phyloP scores from a whole-genome alignment of 53 echinoderm and acorn worm species.

The Henricia sp. region DNA sequence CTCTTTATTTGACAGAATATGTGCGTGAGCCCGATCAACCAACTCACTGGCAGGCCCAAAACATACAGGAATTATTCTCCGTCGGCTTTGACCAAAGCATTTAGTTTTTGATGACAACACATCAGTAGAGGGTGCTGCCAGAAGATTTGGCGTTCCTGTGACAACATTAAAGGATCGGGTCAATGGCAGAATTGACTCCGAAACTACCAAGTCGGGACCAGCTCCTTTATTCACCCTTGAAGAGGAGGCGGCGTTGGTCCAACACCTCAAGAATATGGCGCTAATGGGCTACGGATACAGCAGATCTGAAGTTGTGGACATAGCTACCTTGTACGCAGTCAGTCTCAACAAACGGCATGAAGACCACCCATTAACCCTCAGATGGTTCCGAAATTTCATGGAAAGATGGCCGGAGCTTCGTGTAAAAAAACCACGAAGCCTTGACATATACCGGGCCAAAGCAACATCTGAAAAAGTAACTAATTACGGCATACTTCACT shows the following conservation, averaged over 20 bases:
- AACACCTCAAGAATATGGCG: constrained; percentile 31
- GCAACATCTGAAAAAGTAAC: constrained; percentile 29
- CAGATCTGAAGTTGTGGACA: constrained; percentile 7
- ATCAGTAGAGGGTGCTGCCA: constrained; percentile 2
- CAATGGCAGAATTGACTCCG: background rate
- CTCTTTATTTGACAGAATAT: too few relatives aligned
- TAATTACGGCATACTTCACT: background rate
- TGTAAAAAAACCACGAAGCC: background rate
- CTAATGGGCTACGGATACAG: background rate
- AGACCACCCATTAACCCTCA: background rate
- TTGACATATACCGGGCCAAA: background rate
- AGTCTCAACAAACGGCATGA: background rate
- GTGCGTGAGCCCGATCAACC: too few relatives aligned
- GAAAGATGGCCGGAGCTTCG: constrained; percentile 42
- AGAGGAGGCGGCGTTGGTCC: constrained; percentile 15
- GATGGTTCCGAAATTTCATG: constrained; percentile 25
- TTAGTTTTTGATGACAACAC: too few relatives aligned
- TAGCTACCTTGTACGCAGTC: constrained; percentile 12
- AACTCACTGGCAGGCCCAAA: too few relatives aligned
- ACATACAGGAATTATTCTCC: too few relatives aligned
- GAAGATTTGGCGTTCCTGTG: constrained; percentile 7
- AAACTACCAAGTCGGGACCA: background rate
- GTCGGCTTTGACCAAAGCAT: too few relatives aligned
- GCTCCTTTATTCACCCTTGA: constrained; percentile 2
- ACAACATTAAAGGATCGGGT: background rate